Percentiles rank a stretch among this genome's conserved stretches.
Evolutionary conservation across 2,113 vertebrate species (phyloP).

Genomic region (Anseranas semipalmata): DNA sequence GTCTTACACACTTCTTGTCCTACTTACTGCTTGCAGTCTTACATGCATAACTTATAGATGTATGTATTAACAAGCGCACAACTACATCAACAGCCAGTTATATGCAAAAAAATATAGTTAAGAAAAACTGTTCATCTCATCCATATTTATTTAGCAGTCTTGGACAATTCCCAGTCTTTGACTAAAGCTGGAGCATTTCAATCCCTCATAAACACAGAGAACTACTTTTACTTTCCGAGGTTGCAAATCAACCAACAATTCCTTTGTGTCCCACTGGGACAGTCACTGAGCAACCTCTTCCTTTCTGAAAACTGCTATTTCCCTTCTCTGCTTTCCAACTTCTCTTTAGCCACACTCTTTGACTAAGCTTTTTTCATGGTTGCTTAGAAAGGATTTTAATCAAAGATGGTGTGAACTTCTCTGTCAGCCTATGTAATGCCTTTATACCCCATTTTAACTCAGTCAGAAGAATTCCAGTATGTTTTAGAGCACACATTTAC

Average conservation of each 20-base stretch:
- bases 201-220: not conserved
- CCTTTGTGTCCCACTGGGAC: not conserved
- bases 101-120: not conserved
- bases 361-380: not conserved
- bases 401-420: not conserved
- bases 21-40: not conserved
- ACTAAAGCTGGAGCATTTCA: not conserved
- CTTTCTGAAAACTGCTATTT: not conserved
- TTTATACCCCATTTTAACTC: not conserved
- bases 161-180: not conserved
- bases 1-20: not conserved
- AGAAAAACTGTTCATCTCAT: not conserved
- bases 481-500: not conserved
- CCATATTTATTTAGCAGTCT: not conserved
- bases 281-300: not conserved
- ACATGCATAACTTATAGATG: not conserved
- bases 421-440: not conserved
- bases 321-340: not conserved
- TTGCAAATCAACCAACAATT: not conserved
- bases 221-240: not conserved
- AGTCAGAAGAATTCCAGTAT: not conserved
- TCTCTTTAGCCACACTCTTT: not conserved
- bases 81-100: not conserved
- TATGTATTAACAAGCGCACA: not conserved
- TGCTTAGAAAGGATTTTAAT: not conserved